phyloP scores from a whole-genome alignment of 1,140 invertebrate genomes.

The Triops longicaudatus region DNA sequence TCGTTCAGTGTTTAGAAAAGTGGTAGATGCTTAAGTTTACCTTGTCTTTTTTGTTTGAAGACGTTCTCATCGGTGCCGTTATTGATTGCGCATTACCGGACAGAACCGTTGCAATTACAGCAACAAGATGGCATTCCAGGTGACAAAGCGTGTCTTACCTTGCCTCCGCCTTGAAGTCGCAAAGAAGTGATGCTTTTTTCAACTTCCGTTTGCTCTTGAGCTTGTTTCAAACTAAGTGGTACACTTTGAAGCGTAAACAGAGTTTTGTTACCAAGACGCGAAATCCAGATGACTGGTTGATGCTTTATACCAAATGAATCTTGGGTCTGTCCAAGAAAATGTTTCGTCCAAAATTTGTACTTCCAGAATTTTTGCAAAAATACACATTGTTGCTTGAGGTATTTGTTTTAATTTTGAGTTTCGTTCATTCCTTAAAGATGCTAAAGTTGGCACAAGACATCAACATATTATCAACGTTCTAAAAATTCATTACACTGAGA shows the following conservation, averaged over 20 bases:
- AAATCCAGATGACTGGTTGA: not conserved
- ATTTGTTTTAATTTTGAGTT: too few species aligned
- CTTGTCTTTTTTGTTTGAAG: not conserved
- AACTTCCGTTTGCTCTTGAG: not conserved
- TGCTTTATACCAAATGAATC: not conserved
- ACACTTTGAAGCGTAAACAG: too few species aligned
- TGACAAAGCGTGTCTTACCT: not conserved
- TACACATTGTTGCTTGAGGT: too few species aligned
- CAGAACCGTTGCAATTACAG: constrained; percentile 1
- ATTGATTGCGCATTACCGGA: not conserved
- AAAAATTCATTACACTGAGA: too few species aligned
- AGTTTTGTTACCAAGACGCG: not conserved
- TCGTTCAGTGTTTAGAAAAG: too few species aligned
- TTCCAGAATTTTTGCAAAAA: not conserved
- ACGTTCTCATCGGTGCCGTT: not conserved
- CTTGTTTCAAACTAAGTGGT: not conserved
- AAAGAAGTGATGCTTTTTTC: not conserved
- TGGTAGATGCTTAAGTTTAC: not conserved
- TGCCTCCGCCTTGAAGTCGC: not conserved
- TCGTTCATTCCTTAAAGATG: too few species aligned
- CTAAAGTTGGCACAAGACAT: too few species aligned
- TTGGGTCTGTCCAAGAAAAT: not conserved
- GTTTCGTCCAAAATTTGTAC: not conserved
- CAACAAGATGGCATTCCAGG: not conserved
- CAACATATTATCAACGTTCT: too few species aligned